Evolutionary conservation across 2,888 invertebrate species (phyloP), one percentile per base, ranked within the genome.

Genomic region (Latrodectus hesperus): DNA sequence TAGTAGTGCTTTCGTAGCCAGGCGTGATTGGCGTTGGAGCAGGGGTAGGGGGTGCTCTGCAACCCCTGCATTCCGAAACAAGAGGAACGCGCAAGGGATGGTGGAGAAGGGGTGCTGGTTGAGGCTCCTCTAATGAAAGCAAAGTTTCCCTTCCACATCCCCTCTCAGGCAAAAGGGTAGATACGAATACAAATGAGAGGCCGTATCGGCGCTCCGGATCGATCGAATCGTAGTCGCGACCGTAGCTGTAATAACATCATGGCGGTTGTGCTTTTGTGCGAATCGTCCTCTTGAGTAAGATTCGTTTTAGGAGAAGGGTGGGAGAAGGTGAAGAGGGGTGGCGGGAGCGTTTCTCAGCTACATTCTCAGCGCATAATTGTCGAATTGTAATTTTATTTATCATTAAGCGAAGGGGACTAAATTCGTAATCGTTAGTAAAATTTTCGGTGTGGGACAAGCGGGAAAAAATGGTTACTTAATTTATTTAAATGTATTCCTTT

Each of bases 201-300:
- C 74, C 67, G 74, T 87, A 87, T 87, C 81, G 81, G 73, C 52
- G 81, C 81, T 81, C 52, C 22, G 51, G 65, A 84, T 84, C 86
- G 86, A 87, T 87, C 65, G 49, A 75, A 17, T 17, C 51, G 71
- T 26, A 79, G 79, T 79, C 71, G 75, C 73, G 77, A 82, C 86
- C 86, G 86, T 87, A 87, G 86, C 76, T 87, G 86, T 87, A 87
- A 87, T 87, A 81, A 82, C 86, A 87, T 87, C 86, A 87, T 87
- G 86, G 86, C 84, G 84, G 72, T 80, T 75, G 60, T 60, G 76
- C 85, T 72, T 84, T 73, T 64, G 60, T 16, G 60, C 84, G 51
- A 75, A 70, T 65, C 70, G 60, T 76, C 64, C 75, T 76, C 64
- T 64, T n/a, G 73, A 22, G 60, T 60, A 60, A 60, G 60, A 60